Evolutionary conservation across 1,140 invertebrate genomes (phyloP), one percentile per base, ranked within the genome.

Genomic region (Lerema accius): DNA sequence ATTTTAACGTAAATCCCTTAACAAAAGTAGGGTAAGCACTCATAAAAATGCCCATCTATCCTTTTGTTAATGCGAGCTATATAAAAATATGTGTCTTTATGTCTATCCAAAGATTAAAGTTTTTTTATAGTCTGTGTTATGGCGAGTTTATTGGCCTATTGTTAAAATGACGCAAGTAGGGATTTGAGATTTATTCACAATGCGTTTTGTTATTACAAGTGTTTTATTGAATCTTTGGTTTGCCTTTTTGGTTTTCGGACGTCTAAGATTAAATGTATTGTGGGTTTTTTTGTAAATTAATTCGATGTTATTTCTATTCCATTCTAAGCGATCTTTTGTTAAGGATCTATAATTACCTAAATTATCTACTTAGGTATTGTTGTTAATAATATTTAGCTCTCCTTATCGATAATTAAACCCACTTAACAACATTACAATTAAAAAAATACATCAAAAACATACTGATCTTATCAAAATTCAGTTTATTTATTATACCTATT

Each of bases 1-100:
- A 65, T 65, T 65, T 65, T 59, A 65, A 65, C 56, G 56, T 32
- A 65, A 65, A 65, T 65, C 63, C 63, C 63, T 32, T 40, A 39
- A 50, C 49, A 56, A 59, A 51, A 59, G 56, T 50, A 37, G 63
- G 63, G 63, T 60, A 58, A 53, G 35, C 16, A 40, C 37, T 40
- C 48, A 59, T 45, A 65, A 65, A 65, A 64, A 48, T 32, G 48
- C n/a, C 16, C 10, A 7, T 63, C 42, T 45, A 63, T 63, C 49
- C 26, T 65, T 32, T 40, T 40, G 37, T 53, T 53, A 37, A 53
- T 35, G 15, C 4, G 40, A 46, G 3, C 15, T 43, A 39, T 53
- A 40, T 42, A 55, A 55, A 50, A 51, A 51, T 40, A 43, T 45
- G 55, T 16, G 37, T 58, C 43, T 65, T 65, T 59, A 23, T 65